Evolutionary conservation across 2,797 vertebrate species (phyloP), one percentile per base, ranked within the genome.

Genomic region (Moxostoma hubbsi): DNA sequence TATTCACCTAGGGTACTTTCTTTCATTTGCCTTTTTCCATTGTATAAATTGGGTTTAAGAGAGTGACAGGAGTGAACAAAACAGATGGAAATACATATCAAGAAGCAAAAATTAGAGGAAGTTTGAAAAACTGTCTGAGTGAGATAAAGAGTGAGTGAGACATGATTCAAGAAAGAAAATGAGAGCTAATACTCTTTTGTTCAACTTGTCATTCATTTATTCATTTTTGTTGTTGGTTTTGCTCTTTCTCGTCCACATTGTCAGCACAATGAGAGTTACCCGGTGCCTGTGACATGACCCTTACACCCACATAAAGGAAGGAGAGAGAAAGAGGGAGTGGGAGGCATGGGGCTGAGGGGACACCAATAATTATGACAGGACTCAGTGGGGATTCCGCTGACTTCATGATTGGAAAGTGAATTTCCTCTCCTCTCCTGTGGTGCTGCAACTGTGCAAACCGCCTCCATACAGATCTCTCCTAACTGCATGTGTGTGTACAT

Each of bases 251-350:
- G 64, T 64, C 58, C 70, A 77, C 69, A 63, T 62, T 77, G 76
- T 81, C 79, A 80, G 81, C 77, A 83, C 65, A 75, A 79, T 64
- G 55, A 76, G 77, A 73, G 74, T 75, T 75, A 84, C 79, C 71
- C 62, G 55, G 47, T 58, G 49, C 43, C 57, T 43, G 43, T 55
- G 36, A 76, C 59, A 54, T 78, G 76, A 79, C 73, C 81, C 58
- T 9, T 18, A 73, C 11, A 63, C 66, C 24, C 50, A 77, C 73
- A 75, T 24, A 62, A 63, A 75, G 55, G 63, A 63, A 75, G n/a
- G 53, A 76, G 24, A 73, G 59, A 50, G 75, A 66, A 59, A 73
- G 47, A 18, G 11, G 24, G 59, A 57, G 55, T n/a, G 71, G 65
- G 47, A 65, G 11, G 45, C 51, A 72, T 50, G 7, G 81, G 68